Evolutionary conservation across 2,113 vertebrate genomes (phyloP).

Genomic region (Sebastes schlegelii): DNA sequence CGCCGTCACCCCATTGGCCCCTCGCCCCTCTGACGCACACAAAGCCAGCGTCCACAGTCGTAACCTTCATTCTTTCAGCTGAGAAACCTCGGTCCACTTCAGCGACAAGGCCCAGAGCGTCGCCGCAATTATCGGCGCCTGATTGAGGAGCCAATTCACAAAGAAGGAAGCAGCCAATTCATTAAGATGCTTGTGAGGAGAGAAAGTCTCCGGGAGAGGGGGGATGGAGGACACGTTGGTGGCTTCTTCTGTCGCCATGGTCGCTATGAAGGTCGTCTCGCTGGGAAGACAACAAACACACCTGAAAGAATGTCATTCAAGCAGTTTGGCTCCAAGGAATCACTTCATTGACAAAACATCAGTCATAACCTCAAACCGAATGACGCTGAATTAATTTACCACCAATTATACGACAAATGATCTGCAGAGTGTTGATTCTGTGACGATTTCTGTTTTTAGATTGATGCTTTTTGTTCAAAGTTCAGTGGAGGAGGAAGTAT

Average conservation of each 20-base stretch:
- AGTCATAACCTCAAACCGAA: background rate
- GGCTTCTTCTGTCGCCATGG: background rate
- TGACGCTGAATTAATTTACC: background rate
- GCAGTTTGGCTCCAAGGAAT: background rate
- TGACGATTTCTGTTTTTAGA: background rate
- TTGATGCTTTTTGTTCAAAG: background rate
- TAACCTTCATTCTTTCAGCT: slow-evolving; percentile 77
- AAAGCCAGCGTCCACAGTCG: background rate
- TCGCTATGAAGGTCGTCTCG: slow-evolving; percentile 45
- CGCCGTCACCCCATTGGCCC: slow-evolving; percentile 35
- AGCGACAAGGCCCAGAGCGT: background rate
- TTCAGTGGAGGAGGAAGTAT: background rate
- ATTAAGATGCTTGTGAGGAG: slow-evolving; percentile 61
- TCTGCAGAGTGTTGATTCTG: background rate
- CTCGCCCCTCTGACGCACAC: slow-evolving; percentile 57
- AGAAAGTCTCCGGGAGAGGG: slow-evolving; percentile 3
- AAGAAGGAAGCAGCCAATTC: slow-evolving; percentile 24
- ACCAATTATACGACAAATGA: background rate
- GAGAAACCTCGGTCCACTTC: slow-evolving; percentile 68
- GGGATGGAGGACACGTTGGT: background rate
- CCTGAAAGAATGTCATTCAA: slow-evolving; percentile 70
- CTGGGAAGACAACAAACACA: slow-evolving; percentile 44
- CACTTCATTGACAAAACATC: background rate
- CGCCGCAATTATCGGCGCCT: slow-evolving; percentile 52
- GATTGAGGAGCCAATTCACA: slow-evolving; percentile 33